Percentiles rank a stretch among this genome's conserved stretches.
phyloP scores from a whole-genome alignment of 2,113 vertebrate species.

The Triplophysa dalaica region DNA sequence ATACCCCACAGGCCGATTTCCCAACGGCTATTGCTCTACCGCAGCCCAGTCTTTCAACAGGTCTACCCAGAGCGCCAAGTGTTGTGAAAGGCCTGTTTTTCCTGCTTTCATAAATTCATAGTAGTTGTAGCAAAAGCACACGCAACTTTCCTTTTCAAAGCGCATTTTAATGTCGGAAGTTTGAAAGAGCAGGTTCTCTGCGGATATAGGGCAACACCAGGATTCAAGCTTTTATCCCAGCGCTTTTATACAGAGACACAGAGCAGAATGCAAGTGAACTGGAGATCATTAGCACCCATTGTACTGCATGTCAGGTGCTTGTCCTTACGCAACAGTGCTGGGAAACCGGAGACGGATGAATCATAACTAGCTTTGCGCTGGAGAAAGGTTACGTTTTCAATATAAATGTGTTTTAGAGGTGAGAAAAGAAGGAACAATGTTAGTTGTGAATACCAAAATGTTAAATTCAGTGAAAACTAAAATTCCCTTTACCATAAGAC shows the following conservation, averaged over 20 bases:
- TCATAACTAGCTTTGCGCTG: not conserved
- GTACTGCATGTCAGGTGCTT: not conserved
- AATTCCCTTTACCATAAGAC: no score
- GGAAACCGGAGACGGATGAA: constrained; percentile 15
- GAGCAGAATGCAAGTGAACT: constrained; percentile 33
- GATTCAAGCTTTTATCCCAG: constrained; percentile 9
- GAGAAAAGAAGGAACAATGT: not conserved
- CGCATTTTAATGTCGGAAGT: constrained; percentile 2
- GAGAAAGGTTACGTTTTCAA: not conserved
- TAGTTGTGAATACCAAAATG: not conserved
- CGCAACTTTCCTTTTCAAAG: constrained; percentile 18
- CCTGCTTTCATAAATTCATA: constrained; percentile 18
- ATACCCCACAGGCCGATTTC: constrained; percentile 22
- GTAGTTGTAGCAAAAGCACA: constrained; percentile 7
- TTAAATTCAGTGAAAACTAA: no score
- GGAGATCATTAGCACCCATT: constrained; percentile 34
- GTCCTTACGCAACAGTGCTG: constrained; percentile 2
- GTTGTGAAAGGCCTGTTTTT: constrained; percentile 23
- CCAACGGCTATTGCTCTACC: constrained; percentile 16
- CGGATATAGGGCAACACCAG: not conserved
- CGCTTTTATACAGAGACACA: constrained; percentile 1
- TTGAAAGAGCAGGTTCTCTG: constrained; percentile 12
- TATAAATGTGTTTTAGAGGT: constrained; percentile 4
- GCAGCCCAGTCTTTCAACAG: constrained; percentile 27
- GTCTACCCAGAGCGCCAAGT: not conserved